Evolutionary conservation across 2,888 invertebrate species (phyloP), one percentile per base, ranked within the genome.

Genomic region (Patella caerulea): DNA sequence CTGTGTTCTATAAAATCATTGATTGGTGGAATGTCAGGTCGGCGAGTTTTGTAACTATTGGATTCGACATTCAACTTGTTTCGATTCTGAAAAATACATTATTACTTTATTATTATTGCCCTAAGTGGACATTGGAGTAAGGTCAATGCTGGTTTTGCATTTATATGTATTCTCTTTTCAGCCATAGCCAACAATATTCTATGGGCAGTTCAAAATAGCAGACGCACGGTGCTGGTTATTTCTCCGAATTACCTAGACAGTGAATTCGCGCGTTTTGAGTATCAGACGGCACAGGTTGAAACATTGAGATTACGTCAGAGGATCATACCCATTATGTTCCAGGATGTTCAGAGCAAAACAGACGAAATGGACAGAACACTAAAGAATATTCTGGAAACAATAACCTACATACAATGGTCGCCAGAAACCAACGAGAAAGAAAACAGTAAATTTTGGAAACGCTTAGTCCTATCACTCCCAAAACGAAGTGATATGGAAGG

Each of bases 111-210:
- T 45, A 45, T 45, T 45, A 45, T 45, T 45, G 4, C 5, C 45
- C 45, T 9, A 7, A 45, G 7, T 45, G 7, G 45, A 1, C 9
- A 4, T 4, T 5, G 45, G 9, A 9, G 45, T 45, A 45, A 9
- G 9, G 1, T 45, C 29, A 29, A 29, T 3, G 29, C 29, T 45
- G 45, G 7, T 45, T 5, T 45, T 45, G 45, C 3, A 45, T 45
- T 45, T 45, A 45, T 45, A 45, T 34, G 4, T 45, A 45, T 45
- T 9, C 5, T 9, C 17, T 15, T 81, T 81, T 24, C 84, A 88
- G 88, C 86, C 24, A 87, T 88, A 17, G 83, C 86, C 12, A 86
- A 88, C 84, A 87, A 88, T 78, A 87, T 88, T 54, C 86, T 88
- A 24, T 80, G 85, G 29, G 88, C 88, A 4, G 84, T 88, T 1